Conservation (phyloP, 2,113 vertebrate genomes). For the Lynx canadensis region DNA sequence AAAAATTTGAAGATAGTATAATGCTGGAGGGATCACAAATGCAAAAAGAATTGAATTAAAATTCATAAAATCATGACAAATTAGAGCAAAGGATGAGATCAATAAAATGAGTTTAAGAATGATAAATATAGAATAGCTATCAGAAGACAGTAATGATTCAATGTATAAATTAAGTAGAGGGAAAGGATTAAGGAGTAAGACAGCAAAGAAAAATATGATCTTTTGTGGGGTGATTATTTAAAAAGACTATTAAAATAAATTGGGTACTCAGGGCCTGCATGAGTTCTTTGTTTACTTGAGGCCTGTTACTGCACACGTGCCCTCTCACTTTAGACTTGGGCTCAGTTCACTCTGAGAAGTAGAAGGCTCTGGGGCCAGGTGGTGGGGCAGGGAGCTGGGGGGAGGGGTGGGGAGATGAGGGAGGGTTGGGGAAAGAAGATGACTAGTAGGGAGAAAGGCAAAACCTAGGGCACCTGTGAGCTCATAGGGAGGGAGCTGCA, state of each 20-base stretch:
- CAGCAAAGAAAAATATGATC: conserved; percentile 27
- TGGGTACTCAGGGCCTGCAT: background rate
- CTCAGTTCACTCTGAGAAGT: background rate
- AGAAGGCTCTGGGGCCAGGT: background rate
- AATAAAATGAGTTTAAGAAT: conserved; percentile 63
- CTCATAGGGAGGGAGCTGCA: background rate
- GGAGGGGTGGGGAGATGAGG: too few relatives aligned
- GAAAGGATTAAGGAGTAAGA: background rate
- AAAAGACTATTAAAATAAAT: conserved; percentile 30
- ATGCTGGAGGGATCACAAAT: conserved; percentile 52
- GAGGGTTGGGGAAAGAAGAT: background rate
- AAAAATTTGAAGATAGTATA: conserved; percentile 41
- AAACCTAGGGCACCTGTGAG: background rate
- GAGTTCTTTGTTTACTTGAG: background rate
- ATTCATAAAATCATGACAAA: conserved; percentile 61
- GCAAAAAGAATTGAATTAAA: conserved; percentile 61
- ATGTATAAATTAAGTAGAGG: conserved; percentile 25
- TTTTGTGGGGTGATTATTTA: conserved; percentile 1
- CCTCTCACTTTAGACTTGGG: background rate
- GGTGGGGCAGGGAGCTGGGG: background rate
- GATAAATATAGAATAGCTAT: conserved; percentile 53
- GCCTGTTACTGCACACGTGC: background rate
- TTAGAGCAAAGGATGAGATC: conserved; percentile 51
- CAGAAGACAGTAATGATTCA: conserved; percentile 56
- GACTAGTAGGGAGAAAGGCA: background rate